Conservation (phyloP, 2,797 vertebrate species). For the Chiloscyllium punctatum region DNA sequence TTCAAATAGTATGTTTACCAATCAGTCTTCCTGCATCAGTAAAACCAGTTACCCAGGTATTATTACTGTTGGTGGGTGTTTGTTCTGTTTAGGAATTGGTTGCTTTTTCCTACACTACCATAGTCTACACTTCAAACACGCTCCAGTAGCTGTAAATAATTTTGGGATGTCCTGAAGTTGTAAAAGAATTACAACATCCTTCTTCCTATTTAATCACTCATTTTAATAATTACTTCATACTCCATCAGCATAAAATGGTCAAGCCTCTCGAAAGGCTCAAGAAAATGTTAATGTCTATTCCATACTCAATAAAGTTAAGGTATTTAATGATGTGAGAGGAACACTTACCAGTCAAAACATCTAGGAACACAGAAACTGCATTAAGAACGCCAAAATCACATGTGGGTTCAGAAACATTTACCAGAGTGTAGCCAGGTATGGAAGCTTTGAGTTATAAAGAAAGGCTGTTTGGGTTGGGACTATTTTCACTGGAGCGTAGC, state of each 20-base stretch:
- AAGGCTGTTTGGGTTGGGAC: no score
- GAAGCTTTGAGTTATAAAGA: no score
- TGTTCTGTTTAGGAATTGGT: background rate
- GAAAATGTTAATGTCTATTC: background rate
- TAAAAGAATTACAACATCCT: background rate
- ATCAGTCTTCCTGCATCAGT: background rate
- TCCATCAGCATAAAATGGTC: background rate
- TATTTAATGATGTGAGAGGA: background rate
- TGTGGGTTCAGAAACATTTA: no score
- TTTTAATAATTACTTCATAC: background rate
- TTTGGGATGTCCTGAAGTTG: background rate
- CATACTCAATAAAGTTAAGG: background rate
- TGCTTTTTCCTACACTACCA: background rate
- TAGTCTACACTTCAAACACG: background rate
- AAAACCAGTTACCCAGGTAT: background rate
- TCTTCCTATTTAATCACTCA: background rate
- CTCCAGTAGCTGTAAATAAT: background rate
- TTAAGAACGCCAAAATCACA: background rate
- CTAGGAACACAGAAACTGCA: background rate
- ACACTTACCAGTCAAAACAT: background rate
- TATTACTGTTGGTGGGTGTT: background rate
- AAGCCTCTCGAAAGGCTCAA: background rate
- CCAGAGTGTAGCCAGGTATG: no score
- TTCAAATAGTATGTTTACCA: no score
- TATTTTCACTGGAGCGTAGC: no score